Conservation (phyloP, 2,888 invertebrate species). For the Xestia rhomboidea region DNA sequence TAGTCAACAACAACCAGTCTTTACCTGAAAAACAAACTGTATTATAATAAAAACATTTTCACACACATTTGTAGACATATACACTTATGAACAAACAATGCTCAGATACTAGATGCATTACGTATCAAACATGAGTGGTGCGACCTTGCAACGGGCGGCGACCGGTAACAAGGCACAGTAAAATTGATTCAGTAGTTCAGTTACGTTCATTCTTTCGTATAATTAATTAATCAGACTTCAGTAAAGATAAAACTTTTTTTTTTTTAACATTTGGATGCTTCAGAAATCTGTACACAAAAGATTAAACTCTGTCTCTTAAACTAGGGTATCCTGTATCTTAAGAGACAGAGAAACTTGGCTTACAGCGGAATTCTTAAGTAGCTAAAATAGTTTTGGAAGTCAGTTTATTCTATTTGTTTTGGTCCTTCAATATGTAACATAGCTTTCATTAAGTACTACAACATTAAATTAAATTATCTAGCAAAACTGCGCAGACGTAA, state of each 20-base stretch:
- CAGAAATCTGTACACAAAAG: no score
- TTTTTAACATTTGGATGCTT: no score
- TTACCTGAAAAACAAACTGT: conserved; percentile 17
- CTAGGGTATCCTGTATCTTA: no score
- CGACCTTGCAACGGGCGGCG: conserved; percentile 63
- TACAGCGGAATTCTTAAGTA: no score
- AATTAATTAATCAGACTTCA: no score
- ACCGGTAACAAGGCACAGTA: conserved; percentile 40
- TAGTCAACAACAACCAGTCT: neutral
- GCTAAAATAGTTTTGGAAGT: neutral
- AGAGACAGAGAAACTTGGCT: no score
- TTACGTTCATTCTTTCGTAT: neutral
- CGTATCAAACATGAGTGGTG: conserved; percentile 57
- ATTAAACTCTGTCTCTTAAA: no score
- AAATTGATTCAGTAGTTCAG: conserved; percentile 16
- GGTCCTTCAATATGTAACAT: no score
- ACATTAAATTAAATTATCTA: no score
- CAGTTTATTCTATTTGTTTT: neutral
- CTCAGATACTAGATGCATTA: conserved; percentile 62
- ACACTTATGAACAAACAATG: conserved; percentile 51
- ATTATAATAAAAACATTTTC: conserved; percentile 26
- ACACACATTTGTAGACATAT: conserved; percentile 6
- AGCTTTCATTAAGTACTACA: no score
- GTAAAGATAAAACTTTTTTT: no score
- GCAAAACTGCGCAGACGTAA: no score